A percentile compares a stretch with the other conserved stretches of the same genome.
phyloP scores from a whole-genome alignment of 2,113 vertebrate genomes.

The Proterorhinus semilunaris region DNA sequence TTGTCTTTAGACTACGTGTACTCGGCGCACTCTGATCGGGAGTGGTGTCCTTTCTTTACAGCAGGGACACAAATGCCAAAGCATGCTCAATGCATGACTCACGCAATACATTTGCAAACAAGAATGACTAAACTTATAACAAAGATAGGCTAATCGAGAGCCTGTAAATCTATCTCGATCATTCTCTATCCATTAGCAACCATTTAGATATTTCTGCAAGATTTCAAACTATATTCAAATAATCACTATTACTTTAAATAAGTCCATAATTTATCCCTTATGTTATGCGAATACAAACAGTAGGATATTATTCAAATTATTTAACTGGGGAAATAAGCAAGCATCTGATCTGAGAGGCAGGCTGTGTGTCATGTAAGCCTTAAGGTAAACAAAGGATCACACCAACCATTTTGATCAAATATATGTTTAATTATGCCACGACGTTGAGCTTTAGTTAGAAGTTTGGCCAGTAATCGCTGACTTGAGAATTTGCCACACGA shows the following conservation, averaged over 20 bases:
- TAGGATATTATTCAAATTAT: no score
- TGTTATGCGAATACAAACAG: no score
- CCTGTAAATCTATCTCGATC: no score
- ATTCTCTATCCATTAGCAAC: no score
- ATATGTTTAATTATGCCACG: no score
- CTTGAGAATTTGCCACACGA: not conserved
- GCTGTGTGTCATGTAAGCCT: no score
- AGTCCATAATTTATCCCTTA: no score
- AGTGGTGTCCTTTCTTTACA: constrained; percentile 26
- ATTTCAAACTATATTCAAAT: no score
- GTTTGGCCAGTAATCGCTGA: not conserved
- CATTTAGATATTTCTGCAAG: no score
- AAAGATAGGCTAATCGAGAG: not conserved
- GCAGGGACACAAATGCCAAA: constrained; percentile 9
- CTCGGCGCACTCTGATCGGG: not conserved
- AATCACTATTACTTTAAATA: no score
- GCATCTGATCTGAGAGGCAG: not conserved
- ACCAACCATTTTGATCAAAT: no score
- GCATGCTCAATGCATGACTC: not conserved
- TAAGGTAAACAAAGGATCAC: no score
- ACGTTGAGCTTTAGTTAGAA: not conserved
- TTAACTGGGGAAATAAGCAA: not conserved
- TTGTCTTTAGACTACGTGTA: not conserved
- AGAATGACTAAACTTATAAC: not conserved
- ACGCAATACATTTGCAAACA: not conserved